Conservation (phyloP, 1,140 invertebrate species). For the Acromyrmex echinatior region DNA sequence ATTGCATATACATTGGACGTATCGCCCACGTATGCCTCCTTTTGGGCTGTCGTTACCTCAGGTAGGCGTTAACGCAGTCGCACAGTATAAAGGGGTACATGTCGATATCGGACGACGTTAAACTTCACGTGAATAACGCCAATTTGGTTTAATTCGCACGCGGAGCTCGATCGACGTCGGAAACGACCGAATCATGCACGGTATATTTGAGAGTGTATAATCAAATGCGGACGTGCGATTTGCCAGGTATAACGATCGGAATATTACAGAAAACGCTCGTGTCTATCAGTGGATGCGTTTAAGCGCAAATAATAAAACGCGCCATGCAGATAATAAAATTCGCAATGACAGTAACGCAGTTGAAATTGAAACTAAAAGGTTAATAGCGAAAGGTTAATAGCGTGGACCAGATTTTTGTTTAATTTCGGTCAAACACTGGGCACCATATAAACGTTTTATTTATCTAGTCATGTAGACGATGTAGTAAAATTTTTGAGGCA, state of each 20-base stretch:
- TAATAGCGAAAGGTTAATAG: neutral
- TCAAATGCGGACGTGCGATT: slow-evolving; percentile 33
- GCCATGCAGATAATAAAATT: slow-evolving; percentile 10
- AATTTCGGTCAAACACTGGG: neutral
- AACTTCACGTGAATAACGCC: slow-evolving; percentile 57
- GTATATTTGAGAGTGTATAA: slow-evolving; percentile 50
- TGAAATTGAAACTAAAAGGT: slow-evolving; percentile 1
- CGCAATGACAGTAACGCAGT: neutral
- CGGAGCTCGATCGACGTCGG: slow-evolving; percentile 19
- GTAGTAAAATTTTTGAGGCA: slow-evolving; percentile 1
- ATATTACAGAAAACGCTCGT: slow-evolving; percentile 28
- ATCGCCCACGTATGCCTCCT: slow-evolving; percentile 59
- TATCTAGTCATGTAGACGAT: neutral
- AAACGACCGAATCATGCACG: slow-evolving; percentile 47
- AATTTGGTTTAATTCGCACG: slow-evolving; percentile 56
- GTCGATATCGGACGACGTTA: slow-evolving; percentile 55
- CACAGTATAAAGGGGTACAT: slow-evolving; percentile 13
- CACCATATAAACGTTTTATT: slow-evolving; percentile 15
- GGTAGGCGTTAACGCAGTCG: slow-evolving; percentile 58
- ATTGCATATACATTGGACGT: slow-evolving; percentile 46
- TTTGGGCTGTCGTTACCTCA: slow-evolving; percentile 48
- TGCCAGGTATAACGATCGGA: slow-evolving; percentile 11
- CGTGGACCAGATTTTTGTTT: neutral
- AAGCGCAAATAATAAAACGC: slow-evolving; percentile 45
- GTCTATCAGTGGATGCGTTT: neutral